These are phyloP conservation scores for Epinephelus lanceolatus DNA, from an alignment of 2,113 vertebrate species.

Conservation along the genomic window DNA sequence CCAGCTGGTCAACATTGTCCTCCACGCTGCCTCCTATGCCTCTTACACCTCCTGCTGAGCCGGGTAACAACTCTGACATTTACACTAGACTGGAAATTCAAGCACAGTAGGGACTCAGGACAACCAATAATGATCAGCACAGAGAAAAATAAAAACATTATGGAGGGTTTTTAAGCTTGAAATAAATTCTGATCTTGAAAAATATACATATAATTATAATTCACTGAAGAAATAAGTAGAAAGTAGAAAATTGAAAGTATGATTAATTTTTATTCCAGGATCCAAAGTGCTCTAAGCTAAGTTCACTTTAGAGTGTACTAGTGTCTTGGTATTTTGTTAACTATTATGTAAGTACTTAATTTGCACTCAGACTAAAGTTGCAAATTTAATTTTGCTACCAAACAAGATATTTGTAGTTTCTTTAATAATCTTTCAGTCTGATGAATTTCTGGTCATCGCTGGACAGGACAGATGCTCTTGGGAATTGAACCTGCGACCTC, in stretches of 20 bases:
- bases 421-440: background rate
- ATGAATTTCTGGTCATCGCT: background rate
- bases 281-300: background rate
- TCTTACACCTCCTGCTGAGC: constrained; percentile 83
- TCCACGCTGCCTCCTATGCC: constrained; percentile 80
- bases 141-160: background rate
- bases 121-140: constrained; percentile 9
- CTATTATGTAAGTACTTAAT: background rate
- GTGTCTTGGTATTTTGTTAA: background rate
- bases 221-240: background rate
- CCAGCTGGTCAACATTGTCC: constrained; percentile 68
- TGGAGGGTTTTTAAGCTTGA: background rate
- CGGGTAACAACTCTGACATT: constrained; percentile 78
- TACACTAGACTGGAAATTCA: constrained; percentile 9
- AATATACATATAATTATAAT: background rate
- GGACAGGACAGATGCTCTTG: background rate
- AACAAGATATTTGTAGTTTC: background rate
- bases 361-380: background rate
- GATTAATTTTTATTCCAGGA: background rate
- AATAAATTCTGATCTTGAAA: background rate
- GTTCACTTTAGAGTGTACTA: background rate
- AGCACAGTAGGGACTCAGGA: constrained; percentile 9
- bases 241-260: background rate
- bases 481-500: background rate
- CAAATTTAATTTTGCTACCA: no score